phyloP scores from a whole-genome alignment of 1,140 invertebrate species.

The Drosophila bipectinata region DNA sequence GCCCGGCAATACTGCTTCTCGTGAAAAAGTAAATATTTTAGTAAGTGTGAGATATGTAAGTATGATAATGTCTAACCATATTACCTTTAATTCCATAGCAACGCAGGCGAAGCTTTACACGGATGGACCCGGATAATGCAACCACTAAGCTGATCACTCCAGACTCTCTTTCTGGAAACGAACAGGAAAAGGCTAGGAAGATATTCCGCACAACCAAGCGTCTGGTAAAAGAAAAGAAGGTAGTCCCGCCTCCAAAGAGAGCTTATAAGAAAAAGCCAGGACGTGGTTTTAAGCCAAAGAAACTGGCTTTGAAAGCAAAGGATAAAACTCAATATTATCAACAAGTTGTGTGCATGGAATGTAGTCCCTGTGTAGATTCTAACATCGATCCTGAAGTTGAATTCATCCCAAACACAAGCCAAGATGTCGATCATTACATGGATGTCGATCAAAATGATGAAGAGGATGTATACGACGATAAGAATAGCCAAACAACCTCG shows the following conservation, averaged over 20 bases:
- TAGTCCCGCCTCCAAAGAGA: background rate
- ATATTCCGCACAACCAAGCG: conserved; percentile 27
- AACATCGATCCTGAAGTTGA: too few relatives aligned
- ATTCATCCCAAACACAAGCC: too few relatives aligned
- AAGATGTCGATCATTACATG: background rate
- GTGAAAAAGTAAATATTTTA: too few relatives aligned
- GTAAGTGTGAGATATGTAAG: background rate
- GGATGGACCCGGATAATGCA: conserved; percentile 19
- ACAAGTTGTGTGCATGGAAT: background rate
- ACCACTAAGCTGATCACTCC: conserved; percentile 9
- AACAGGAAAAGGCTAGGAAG: conserved; percentile 27
- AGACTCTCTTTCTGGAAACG: conserved; percentile 38
- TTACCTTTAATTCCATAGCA: background rate
- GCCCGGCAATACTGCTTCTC: background rate
- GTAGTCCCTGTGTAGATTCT: background rate
- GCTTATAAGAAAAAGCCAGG: background rate
- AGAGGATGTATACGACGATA: too few relatives aligned
- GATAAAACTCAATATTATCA: background rate
- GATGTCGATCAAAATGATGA: background rate
- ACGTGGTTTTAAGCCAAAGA: background rate
- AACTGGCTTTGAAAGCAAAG: background rate
- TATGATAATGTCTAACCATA: background rate
- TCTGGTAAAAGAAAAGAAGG: background rate
- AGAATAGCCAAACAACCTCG: too few relatives aligned
- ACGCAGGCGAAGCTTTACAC: background rate